These are phyloP conservation scores for Drosophila ezoana DNA, from an alignment of 2,888 invertebrate species.

Conservation along the genomic window DNA sequence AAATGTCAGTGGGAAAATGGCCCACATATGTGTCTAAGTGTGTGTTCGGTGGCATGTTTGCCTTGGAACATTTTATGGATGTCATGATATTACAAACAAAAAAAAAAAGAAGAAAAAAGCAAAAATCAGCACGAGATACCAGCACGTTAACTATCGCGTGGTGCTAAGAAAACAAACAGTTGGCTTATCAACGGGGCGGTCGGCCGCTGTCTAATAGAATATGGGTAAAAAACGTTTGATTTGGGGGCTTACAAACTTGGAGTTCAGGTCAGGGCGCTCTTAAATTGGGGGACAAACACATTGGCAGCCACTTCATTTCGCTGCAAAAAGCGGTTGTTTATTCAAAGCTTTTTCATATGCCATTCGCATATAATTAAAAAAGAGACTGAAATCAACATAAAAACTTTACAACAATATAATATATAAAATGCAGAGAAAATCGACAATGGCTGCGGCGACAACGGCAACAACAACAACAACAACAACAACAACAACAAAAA, in stretches of 20 bases:
- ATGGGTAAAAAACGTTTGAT: conserved; percentile 5
- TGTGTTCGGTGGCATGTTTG: conserved; percentile 41
- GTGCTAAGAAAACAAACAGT: conserved; percentile 54
- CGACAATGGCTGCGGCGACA: conserved; percentile 40
- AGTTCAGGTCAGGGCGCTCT: conserved; percentile 19
- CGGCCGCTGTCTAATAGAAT: conserved; percentile 35
- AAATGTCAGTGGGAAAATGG: conserved; percentile 41
- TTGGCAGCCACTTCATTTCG: conserved; percentile 33
- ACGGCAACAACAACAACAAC: conserved; percentile 12
- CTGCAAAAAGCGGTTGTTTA: conserved; percentile 27
- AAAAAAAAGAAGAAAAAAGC: too few relatives aligned
- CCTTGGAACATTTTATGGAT: conserved; percentile 42
- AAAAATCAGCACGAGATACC: conserved; percentile 11
- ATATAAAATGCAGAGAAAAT: conserved; percentile 43
- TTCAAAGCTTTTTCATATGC: conserved; percentile 33
- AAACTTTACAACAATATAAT: conserved; percentile 43
- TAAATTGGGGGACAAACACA: conserved; percentile 42
- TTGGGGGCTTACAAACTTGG: neutral
- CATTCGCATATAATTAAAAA: conserved; percentile 45
- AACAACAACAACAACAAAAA: conserved; percentile 16
- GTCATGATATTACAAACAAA: conserved; percentile 36
- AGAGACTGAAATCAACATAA: conserved; percentile 10
- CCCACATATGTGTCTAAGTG: conserved; percentile 27
- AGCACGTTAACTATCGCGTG: conserved; percentile 53
- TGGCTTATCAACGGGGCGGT: conserved; percentile 47